phyloP scores from a whole-genome alignment of 2,888 invertebrate genomes.

The Plagiodera versicolora region DNA sequence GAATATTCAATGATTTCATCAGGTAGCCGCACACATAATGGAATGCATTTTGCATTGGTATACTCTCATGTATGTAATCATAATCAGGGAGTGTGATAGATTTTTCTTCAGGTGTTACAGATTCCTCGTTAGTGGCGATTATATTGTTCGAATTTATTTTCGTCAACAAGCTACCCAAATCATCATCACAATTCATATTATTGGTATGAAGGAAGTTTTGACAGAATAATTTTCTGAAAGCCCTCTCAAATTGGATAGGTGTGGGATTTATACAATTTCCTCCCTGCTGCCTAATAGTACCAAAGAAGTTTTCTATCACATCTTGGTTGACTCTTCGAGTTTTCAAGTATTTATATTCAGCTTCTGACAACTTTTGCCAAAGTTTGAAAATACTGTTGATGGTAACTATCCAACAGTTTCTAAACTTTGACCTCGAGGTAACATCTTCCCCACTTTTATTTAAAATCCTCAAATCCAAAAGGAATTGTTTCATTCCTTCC shows the following conservation, averaged over 20 bases:
- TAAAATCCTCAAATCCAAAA: slow-evolving; percentile 24
- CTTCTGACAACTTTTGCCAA: slow-evolving; percentile 26
- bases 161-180: slow-evolving; percentile 8
- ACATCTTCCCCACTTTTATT: slow-evolving; percentile 24
- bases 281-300: slow-evolving; percentile 28
- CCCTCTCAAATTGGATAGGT: slow-evolving; percentile 9
- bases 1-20: slow-evolving; percentile 19
- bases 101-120: background rate
- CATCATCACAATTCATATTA: slow-evolving; percentile 21
- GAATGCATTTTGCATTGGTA: slow-evolving; percentile 13
- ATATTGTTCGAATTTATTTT: background rate
- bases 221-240: slow-evolving; percentile 11
- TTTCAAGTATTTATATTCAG: slow-evolving; percentile 27
- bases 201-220: slow-evolving; percentile 21
- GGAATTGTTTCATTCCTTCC: slow-evolving; percentile 23
- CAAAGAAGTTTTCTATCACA: slow-evolving; percentile 36
- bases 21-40: slow-evolving; percentile 18
- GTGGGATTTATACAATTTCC: slow-evolving; percentile 15
- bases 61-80: slow-evolving; percentile 12
- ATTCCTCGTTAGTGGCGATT: background rate
- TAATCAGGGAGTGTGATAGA: slow-evolving; percentile 6
- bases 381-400: slow-evolving; percentile 30
- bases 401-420: slow-evolving; percentile 29
- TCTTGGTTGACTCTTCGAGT: slow-evolving; percentile 35
- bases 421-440: slow-evolving; percentile 28